phyloP scores from a whole-genome alignment of 2,113 vertebrate species.

The Eclectus roratus region DNA sequence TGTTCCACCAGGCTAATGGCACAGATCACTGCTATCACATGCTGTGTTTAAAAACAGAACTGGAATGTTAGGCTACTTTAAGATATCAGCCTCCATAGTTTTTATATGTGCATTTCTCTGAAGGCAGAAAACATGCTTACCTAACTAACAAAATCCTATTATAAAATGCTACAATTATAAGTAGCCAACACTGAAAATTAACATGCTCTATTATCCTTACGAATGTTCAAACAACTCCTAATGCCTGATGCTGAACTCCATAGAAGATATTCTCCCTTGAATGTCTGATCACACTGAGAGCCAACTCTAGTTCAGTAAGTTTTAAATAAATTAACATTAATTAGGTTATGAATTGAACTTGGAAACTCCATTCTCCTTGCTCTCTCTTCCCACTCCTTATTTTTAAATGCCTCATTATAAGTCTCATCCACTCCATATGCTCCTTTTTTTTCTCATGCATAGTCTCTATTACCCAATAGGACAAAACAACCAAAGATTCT shows the following conservation, averaged over 20 bases:
- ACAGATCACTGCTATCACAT: neutral
- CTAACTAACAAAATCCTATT: neutral
- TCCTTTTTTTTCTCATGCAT: neutral
- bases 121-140: neutral
- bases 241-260: neutral
- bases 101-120: neutral
- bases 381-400: neutral
- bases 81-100: neutral
- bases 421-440: neutral
- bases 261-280: neutral
- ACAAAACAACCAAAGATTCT: neutral
- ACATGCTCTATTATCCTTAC: neutral
- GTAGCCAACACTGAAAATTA: neutral
- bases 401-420: neutral
- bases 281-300: neutral
- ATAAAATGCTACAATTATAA: neutral
- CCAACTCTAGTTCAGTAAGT: neutral
- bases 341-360: neutral
- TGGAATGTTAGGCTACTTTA: neutral
- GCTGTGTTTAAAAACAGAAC: neutral
- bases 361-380: neutral
- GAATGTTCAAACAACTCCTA: neutral
- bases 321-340: constrained; percentile 11
- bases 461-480: neutral
- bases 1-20: neutral